A percentile compares a stretch with the other conserved stretches of the same genome.
phyloP scores from a whole-genome alignment of 2,113 vertebrate species.

The Ailuropoda melanoleuca region DNA sequence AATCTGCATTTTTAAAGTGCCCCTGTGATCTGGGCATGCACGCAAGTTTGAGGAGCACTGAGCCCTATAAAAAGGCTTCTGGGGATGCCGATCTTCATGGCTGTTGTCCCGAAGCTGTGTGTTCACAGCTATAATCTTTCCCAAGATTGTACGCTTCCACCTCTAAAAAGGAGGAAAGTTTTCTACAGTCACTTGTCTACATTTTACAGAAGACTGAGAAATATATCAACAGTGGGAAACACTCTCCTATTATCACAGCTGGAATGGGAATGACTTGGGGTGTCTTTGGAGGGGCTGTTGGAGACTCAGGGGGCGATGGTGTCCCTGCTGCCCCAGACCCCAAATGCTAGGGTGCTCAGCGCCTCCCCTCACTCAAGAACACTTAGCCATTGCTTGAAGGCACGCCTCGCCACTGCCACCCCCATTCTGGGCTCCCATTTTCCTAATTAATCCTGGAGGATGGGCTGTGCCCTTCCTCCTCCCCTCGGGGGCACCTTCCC shows the following conservation, averaged over 20 bases:
- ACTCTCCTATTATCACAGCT: background rate
- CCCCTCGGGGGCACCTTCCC: constrained; percentile 22
- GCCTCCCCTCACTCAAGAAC: background rate
- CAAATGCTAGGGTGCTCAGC: accelerated
- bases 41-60: background rate
- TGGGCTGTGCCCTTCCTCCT: constrained; percentile 73
- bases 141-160: accelerated
- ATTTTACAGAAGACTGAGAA: background rate
- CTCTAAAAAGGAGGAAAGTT: background rate
- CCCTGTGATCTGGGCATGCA: accelerated
- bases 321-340: accelerated
- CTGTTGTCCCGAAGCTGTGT: background rate
- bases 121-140: background rate
- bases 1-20: background rate
- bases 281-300: background rate
- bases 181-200: background rate
- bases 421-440: constrained; percentile 57
- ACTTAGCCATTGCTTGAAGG: background rate
- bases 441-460: constrained; percentile 86
- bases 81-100: accelerated
- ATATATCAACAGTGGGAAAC: background rate
- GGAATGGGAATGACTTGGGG: background rate
- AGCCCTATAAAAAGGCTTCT: too few species aligned
- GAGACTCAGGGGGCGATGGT: background rate
- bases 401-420: background rate